Conservation (phyloP, 2,888 invertebrate genomes). For the Vandiemenella viatica region DNA sequence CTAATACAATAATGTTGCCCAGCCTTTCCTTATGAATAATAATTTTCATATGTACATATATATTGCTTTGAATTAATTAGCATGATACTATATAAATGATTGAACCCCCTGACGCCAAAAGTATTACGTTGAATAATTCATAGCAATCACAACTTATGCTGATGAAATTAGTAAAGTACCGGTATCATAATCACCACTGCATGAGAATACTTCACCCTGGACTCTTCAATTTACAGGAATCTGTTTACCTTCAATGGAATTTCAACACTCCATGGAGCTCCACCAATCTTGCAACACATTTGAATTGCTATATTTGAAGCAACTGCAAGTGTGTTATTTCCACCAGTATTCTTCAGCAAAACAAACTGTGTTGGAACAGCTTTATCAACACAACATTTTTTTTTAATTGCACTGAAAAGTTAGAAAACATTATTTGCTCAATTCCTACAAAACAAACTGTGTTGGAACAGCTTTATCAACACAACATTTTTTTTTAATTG, state of each 20-base stretch:
- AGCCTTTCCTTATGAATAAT: no score
- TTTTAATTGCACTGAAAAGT: constrained; percentile 71
- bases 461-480: constrained; percentile 48
- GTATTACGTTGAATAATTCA: no score
- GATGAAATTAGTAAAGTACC: no score
- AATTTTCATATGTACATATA: no score
- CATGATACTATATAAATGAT: no score
- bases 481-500: constrained; percentile 74
- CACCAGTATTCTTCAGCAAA: constrained; percentile 37
- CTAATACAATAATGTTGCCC: no score
- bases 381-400: constrained; percentile 61
- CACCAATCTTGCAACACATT: constrained; percentile 82
- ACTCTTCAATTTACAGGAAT: no score
- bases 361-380: constrained; percentile 37
- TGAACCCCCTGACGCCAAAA: no score
- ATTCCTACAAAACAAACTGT: constrained; percentile 31
- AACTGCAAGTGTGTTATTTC: constrained; percentile 55
- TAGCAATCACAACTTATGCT: no score
- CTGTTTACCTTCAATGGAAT: constrained; percentile 40
- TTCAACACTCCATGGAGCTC: constrained; percentile 69
- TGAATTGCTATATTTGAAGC: constrained; percentile 88
- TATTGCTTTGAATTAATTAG: no score
- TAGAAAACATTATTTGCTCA: constrained; percentile 53
- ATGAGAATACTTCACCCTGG: no score
- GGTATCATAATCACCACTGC: no score